Conservation (phyloP, 2,113 vertebrate genomes). For the Sylvietta virens region DNA sequence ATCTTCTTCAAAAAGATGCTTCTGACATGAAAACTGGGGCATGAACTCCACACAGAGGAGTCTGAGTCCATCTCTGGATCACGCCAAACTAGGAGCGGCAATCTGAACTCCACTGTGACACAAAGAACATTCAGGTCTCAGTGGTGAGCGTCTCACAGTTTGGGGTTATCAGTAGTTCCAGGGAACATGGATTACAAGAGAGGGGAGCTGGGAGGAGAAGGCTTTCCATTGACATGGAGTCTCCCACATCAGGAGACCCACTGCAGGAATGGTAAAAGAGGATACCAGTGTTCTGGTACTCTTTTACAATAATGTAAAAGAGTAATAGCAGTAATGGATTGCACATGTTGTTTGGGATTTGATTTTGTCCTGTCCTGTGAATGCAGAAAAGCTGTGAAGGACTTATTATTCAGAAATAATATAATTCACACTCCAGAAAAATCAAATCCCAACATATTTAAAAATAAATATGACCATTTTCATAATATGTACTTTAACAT, state of each 20-base stretch:
- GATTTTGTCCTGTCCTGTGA: neutral
- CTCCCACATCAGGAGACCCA: neutral
- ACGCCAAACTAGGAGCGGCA: neutral
- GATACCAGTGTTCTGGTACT: neutral
- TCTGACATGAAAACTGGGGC: neutral
- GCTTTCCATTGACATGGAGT: neutral
- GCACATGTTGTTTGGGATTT: neutral
- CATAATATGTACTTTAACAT: neutral
- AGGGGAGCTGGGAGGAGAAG: neutral
- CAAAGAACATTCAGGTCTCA: neutral
- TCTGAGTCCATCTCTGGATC: neutral
- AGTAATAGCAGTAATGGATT: neutral
- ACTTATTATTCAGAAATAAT: neutral
- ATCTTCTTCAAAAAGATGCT: neutral
- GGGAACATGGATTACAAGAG: neutral
- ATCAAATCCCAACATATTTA: neutral
- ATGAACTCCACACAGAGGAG: neutral
- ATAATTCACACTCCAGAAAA: neutral
- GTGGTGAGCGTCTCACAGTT: neutral
- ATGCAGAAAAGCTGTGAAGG: neutral
- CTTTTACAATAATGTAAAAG: too few relatives aligned
- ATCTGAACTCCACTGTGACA: neutral
- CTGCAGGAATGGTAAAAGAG: neutral
- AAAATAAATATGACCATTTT: neutral
- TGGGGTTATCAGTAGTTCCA: neutral